Conservation (phyloP, 2,888 invertebrate species). For the Habroteleia sp. region DNA sequence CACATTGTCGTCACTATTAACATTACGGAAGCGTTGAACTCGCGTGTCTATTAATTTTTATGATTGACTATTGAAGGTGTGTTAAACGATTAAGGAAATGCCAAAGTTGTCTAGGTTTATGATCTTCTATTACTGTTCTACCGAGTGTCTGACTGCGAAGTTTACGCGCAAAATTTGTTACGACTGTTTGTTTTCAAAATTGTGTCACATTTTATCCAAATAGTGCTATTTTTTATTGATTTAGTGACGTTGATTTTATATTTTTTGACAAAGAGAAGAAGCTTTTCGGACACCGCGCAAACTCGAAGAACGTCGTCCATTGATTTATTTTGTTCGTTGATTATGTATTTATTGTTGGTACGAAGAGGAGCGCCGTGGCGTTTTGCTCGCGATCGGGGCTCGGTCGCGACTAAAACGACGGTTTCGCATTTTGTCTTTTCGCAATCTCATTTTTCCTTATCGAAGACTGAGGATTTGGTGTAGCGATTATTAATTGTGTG, state of each 20-base stretch:
- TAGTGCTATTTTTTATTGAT: constrained; percentile 39
- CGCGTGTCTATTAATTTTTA: constrained; percentile 64
- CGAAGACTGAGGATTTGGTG: constrained; percentile 78
- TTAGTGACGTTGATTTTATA: constrained; percentile 73
- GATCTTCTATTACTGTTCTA: constrained; percentile 70
- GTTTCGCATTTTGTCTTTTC: constrained; percentile 66
- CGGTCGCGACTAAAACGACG: constrained; percentile 71
- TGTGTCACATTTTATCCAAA: constrained; percentile 37
- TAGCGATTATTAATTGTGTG: constrained; percentile 62
- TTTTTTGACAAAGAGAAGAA: constrained; percentile 61
- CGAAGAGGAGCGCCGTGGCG: constrained; percentile 58
- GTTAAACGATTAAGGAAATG: constrained; percentile 78
- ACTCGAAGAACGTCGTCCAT: constrained; percentile 61
- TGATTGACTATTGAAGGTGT: constrained; percentile 61
- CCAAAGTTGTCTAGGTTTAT: constrained; percentile 81
- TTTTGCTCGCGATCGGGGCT: constrained; percentile 71
- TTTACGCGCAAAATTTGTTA: constrained; percentile 45
- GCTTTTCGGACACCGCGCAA: constrained; percentile 64
- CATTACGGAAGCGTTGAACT: constrained; percentile 65
- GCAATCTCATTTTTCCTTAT: constrained; percentile 66
- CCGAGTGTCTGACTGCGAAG: constrained; percentile 64
- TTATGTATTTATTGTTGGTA: constrained; percentile 74
- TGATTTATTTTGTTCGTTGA: constrained; percentile 73
- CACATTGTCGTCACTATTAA: constrained; percentile 62
- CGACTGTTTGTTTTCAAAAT: constrained; percentile 49